Evolutionary conservation across 2,113 vertebrate genomes (phyloP), one percentile per base, ranked within the genome.

Genomic region (Pavo muticus): DNA sequence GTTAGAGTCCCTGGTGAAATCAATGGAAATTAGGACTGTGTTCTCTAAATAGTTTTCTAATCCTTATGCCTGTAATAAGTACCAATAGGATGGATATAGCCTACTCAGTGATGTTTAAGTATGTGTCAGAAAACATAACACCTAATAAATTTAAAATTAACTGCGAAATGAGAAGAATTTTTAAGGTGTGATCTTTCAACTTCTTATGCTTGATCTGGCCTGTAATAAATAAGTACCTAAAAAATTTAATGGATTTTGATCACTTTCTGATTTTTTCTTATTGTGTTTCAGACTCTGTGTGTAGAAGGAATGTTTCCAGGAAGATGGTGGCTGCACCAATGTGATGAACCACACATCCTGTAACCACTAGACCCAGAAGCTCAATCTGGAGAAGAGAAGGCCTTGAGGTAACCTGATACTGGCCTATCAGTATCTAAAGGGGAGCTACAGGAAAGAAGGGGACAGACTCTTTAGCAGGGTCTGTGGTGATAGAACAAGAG

Each of bases 21-120:
- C 76, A 90, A 54, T 77, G 52, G 42, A 94, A 85, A 83, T 77
- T 60, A 86, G 21, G 73, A 64, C 68, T 74, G n/a, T 64, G 45
- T 60, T 77, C 24, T 19, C 60, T 90, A 93, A 96, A 83, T 56
- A 75, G 30, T 16, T 81, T 45, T 75, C 21, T 81, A 52, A 65
- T 85, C 72, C 37, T 80, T 45, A 85, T 23, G 0, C 42, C 35
- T 85, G 42, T 61, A 77, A 68, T 90, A 81, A 52, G 39, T 78
- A 84, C 32, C 42, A 73, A 18, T 24, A 83, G 24, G 50, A 74
- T 37, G 85, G 45, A 37, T 61, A 61, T 0, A 70, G 23, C 15
- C 68, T 57, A 23, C 39, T 68, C 45, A 74, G 8, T 42, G 29
- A 40, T 64, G 76, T 84, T 82, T 88, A 94, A 95, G 48, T 90